Evolutionary conservation across 2,888 invertebrate genomes (phyloP).

Genomic region (Diadegma fenestrale): DNA sequence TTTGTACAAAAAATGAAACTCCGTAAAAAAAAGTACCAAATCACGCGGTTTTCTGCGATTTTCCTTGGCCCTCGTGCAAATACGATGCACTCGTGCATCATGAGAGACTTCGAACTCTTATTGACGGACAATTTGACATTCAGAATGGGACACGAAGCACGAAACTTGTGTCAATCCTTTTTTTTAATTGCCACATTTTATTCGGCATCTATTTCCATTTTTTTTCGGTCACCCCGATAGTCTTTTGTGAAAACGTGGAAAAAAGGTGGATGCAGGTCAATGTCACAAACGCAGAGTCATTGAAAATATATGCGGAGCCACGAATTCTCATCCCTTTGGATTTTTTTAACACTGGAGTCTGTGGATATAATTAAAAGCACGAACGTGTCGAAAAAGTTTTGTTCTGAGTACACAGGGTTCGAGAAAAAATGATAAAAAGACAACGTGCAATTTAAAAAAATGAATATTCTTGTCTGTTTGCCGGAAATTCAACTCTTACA

Average conservation of each 20-base stretch:
- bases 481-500: background rate
- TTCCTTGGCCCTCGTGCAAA: too few relatives aligned
- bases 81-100: too few relatives aligned
- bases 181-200: background rate
- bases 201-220: background rate
- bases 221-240: background rate
- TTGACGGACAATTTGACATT: too few relatives aligned
- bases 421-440: constrained; percentile 2
- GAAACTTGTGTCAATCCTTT: background rate
- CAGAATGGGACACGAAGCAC: too few relatives aligned
- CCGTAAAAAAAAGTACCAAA: too few relatives aligned
- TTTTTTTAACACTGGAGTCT: background rate
- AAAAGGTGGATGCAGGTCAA: background rate
- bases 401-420: background rate
- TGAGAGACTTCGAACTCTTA: too few relatives aligned
- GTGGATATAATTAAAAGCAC: constrained; percentile 9
- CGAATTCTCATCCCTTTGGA: constrained; percentile 21
- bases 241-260: background rate
- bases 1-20: too few relatives aligned
- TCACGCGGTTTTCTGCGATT: too few relatives aligned
- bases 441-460: background rate
- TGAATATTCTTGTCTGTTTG: background rate
- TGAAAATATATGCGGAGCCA: constrained; percentile 33
- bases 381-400: constrained; percentile 18
- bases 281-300: background rate